Conservation (phyloP, 2,113 vertebrate genomes). For the Bettongia penicillata region DNA sequence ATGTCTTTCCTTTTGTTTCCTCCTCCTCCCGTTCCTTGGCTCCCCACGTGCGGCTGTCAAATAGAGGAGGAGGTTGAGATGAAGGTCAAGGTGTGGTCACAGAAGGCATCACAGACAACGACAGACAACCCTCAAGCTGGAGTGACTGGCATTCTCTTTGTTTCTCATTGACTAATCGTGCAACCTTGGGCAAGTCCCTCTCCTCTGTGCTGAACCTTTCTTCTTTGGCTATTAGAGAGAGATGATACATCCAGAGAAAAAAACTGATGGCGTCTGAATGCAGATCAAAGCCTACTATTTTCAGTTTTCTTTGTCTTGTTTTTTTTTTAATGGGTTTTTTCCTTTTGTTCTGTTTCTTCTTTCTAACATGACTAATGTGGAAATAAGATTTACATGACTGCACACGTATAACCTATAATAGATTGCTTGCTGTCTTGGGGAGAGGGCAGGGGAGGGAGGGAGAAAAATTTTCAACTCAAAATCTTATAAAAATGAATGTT, state of each 20-base stretch:
- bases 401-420: not conserved
- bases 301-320: not conserved
- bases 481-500: not conserved
- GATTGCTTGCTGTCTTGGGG: not conserved
- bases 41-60: not conserved
- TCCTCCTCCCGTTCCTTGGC: not conserved
- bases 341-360: not conserved
- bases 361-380: not conserved
- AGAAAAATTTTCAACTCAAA: not conserved
- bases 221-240: not conserved
- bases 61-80: not conserved
- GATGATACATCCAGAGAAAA: not conserved
- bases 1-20: not conserved
- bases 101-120: not conserved
- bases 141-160: not conserved
- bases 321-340: not conserved
- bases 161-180: not conserved
- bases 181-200: not conserved
- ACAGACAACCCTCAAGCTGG: not conserved
- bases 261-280: not conserved
- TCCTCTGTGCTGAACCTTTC: not conserved
- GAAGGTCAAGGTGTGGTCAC: not conserved
- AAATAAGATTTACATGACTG: not conserved
- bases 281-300: not conserved
- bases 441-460: not conserved